phyloP scores from a whole-genome alignment of 2,113 vertebrate genomes.

The Dermatemys mawii region DNA sequence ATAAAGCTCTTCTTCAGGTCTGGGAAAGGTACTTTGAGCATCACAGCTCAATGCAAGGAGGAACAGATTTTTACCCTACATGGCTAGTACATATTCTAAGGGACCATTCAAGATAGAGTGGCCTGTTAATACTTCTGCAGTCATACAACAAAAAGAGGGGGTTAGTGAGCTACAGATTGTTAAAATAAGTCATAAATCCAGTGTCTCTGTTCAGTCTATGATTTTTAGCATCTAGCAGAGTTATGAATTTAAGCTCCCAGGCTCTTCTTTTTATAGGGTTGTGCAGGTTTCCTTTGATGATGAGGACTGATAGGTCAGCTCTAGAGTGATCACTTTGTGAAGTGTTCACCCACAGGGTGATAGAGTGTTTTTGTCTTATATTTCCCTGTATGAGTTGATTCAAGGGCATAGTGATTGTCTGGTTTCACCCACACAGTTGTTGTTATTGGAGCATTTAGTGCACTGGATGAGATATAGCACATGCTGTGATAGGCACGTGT shows the following conservation, averaged over 20 bases:
- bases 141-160: too few species aligned
- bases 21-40: neutral
- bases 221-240: neutral
- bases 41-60: neutral
- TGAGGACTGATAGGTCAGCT: neutral
- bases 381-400: neutral
- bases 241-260: neutral
- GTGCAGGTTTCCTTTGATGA: neutral
- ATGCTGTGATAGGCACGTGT: neutral
- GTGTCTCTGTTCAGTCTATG: neutral
- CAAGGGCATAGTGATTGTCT: neutral
- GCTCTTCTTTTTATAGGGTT: neutral
- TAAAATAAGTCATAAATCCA: neutral
- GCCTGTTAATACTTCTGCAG: neutral
- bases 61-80: too few species aligned
- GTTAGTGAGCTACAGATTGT: neutral
- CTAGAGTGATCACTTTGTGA: neutral
- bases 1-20: neutral
- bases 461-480: neutral
- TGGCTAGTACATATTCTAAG: neutral
- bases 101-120: neutral
- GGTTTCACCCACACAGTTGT: neutral
- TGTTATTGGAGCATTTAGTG: neutral
- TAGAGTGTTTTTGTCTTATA: neutral
- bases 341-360: neutral